Evolutionary conservation across 2,888 invertebrate genomes (phyloP).

Genomic region (Elegia similella): DNA sequence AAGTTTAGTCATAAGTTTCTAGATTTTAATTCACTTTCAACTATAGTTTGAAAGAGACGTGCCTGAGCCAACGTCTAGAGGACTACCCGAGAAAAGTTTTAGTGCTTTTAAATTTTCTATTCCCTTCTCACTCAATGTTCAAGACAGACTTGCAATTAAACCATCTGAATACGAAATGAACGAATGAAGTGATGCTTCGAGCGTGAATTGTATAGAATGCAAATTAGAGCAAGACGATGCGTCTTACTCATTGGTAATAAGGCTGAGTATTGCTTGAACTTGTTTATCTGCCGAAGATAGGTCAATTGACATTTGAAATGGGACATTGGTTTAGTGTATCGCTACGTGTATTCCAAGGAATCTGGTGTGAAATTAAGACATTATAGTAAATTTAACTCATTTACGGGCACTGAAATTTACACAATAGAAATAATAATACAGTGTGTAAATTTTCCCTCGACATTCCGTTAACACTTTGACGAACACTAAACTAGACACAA

Average conservation of each 20-base stretch:
- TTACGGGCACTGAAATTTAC: no score
- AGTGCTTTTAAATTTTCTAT: not conserved
- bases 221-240: conserved; percentile 2
- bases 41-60: not conserved
- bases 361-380: not conserved
- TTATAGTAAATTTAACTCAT: no score
- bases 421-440: no score
- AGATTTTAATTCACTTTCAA: not conserved
- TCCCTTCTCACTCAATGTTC: conserved; percentile 31
- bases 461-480: no score
- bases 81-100: not conserved
- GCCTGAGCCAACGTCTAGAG: no score
- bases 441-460: no score
- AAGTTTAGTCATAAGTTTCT: not conserved
- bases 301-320: conserved; percentile 15
- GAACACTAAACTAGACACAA: no score
- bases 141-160: conserved; percentile 53
- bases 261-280: not conserved
- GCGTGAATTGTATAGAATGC: conserved; percentile 17
- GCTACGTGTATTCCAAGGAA: not conserved
- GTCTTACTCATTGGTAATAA: not conserved
- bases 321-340: not conserved
- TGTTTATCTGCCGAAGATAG: conserved; percentile 13
- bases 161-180: conserved; percentile 52
- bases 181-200: conserved; percentile 30